Evolutionary conservation across 2,888 invertebrate genomes (phyloP).

Genomic region (Empis livida): DNA sequence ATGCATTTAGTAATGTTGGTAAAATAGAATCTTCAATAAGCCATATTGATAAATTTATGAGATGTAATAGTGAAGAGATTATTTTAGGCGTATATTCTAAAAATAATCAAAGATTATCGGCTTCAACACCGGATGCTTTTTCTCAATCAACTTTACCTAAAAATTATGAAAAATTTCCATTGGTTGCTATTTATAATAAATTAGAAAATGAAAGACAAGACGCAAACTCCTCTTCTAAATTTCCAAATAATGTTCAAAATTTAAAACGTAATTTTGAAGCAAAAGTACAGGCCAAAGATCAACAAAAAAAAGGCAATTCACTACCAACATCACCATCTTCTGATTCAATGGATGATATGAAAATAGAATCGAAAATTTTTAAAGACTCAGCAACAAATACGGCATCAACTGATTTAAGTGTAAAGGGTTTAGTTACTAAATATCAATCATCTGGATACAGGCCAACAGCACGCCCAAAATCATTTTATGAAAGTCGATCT

Average conservation of each 20-base stretch:
- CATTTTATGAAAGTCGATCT: constrained; percentile 28
- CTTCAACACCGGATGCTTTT: constrained; percentile 45
- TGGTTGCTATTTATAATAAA: constrained; percentile 1
- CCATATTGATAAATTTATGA: neutral
- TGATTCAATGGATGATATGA: constrained; percentile 16
- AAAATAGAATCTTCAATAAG: neutral
- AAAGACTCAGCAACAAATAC: constrained; percentile 5
- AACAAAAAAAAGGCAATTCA: constrained; percentile 37
- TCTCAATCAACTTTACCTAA: constrained; percentile 27
- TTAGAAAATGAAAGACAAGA: constrained; percentile 10
- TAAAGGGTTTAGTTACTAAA: constrained; percentile 61
- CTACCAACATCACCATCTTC: constrained; percentile 42
- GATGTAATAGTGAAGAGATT: constrained; percentile 35
- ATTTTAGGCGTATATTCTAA: constrained; percentile 16
- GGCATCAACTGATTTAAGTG: constrained; percentile 42
- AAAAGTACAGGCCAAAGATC: constrained; percentile 33
- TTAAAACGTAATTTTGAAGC: constrained; percentile 83
- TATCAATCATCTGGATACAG: constrained; percentile 42
- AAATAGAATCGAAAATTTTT: constrained; percentile 13
- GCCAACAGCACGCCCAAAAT: constrained; percentile 24
- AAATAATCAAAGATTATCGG: constrained; percentile 36
- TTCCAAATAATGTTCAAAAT: constrained; percentile 67
- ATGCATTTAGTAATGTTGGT: constrained; percentile 20
- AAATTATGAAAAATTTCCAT: constrained; percentile 13
- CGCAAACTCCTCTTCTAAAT: constrained; percentile 23